These are phyloP conservation scores for Embidobia sp. DNA, from an alignment of 2,888 invertebrate genomes.

Conservation along the genomic window DNA sequence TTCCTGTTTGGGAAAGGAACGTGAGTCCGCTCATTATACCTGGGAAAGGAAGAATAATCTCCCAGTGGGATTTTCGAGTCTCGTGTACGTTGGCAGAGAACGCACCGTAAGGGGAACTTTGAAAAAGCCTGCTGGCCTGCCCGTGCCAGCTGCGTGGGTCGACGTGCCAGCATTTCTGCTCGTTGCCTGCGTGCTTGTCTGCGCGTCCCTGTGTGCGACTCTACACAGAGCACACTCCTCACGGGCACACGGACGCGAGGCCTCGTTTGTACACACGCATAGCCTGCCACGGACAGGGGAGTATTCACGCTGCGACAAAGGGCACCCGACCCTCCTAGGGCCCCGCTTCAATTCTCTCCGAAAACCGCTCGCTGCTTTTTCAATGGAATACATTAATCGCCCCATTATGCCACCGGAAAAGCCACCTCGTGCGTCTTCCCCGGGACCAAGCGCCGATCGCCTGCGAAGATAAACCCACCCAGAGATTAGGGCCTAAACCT, in stretches of 20 bases:
- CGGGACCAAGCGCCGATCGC: slow-evolving; percentile 47
- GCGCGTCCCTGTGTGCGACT: slow-evolving; percentile 39
- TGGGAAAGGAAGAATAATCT: slow-evolving; percentile 74
- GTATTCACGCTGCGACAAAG: slow-evolving; percentile 73
- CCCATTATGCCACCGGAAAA: slow-evolving; percentile 30
- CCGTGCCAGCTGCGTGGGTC: slow-evolving; percentile 66
- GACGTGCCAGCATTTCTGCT: slow-evolving; percentile 46
- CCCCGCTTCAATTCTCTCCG: slow-evolving; percentile 65
- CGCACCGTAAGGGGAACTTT: slow-evolving; percentile 64
- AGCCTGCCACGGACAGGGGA: slow-evolving; percentile 63
- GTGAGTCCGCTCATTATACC: slow-evolving; percentile 63
- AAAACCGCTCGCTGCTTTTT: slow-evolving; percentile 47
- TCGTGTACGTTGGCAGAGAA: slow-evolving; percentile 61
- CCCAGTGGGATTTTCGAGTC: slow-evolving; percentile 76
- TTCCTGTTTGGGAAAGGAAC: slow-evolving; percentile 60
- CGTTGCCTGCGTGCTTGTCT: slow-evolving; percentile 35
- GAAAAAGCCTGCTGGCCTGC: slow-evolving; percentile 62
- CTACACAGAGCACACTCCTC: too few species aligned
- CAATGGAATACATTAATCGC: slow-evolving; percentile 63
- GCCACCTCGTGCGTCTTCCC: slow-evolving; percentile 54
- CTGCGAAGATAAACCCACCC: slow-evolving; percentile 20
- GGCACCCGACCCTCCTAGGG: slow-evolving; percentile 75
- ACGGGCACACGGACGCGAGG: slow-evolving; percentile 11
- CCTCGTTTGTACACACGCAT: slow-evolving; percentile 20
- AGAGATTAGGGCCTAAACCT: slow-evolving; percentile 8